Percentiles rank a stretch among this genome's conserved stretches.
These are phyloP conservation scores for Epinotia brunnichana DNA, from an alignment of 2,888 invertebrate species.

Conservation along the genomic window DNA sequence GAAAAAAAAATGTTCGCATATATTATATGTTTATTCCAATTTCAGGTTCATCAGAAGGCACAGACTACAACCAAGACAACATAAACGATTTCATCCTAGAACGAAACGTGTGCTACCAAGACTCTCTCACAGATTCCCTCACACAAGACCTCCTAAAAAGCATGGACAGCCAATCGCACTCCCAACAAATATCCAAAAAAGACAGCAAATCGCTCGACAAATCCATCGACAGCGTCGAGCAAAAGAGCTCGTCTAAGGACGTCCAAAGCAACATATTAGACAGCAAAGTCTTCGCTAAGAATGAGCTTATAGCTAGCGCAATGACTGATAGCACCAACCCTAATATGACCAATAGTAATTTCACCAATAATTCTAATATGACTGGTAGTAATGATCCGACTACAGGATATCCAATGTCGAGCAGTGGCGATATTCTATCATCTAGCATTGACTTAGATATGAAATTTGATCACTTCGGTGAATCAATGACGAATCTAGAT, in stretches of 20 bases:
- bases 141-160: conserved; percentile 76
- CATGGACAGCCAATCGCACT: conserved; percentile 67
- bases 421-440: conserved; percentile 69
- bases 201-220: conserved; percentile 70
- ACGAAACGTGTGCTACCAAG: conserved; percentile 79
- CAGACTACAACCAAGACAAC: conserved; percentile 73
- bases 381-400: conserved; percentile 73
- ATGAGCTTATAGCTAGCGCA: conserved; percentile 66
- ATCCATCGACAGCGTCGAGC: conserved; percentile 69
- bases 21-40: too few species aligned
- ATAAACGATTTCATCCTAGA: conserved; percentile 78
- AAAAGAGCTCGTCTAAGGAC: conserved; percentile 72
- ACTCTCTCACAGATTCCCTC: conserved; percentile 76
- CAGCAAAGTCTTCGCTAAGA: conserved; percentile 64
- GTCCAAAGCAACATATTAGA: conserved; percentile 72
- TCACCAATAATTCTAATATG: conserved; percentile 77
- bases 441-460: conserved; percentile 83
- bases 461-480: conserved; percentile 86
- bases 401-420: conserved; percentile 76
- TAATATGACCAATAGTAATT: conserved; percentile 76
- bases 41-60: conserved; percentile 76
- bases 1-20: too few species aligned
- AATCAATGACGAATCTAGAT: conserved; percentile 71
- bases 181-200: conserved; percentile 62
- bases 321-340: conserved; percentile 75